These are phyloP conservation scores for Nymphalis urticae DNA, from an alignment of 2,888 invertebrate species.

Conservation along the genomic window DNA sequence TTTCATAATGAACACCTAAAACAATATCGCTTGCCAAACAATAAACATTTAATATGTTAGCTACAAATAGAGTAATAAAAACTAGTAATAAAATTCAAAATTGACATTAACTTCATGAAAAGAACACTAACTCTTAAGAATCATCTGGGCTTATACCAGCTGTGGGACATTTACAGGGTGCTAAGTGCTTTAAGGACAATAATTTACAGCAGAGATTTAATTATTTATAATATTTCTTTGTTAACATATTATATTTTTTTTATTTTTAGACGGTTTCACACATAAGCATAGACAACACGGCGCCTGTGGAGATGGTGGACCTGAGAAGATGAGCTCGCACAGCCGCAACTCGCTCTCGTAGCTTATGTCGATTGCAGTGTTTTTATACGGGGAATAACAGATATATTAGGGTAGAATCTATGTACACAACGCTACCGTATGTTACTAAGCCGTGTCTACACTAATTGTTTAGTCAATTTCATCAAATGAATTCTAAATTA, in stretches of 20 bases:
- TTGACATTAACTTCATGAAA: too few relatives aligned
- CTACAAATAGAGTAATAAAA: not conserved
- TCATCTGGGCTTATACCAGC: too few relatives aligned
- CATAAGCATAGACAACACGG: conserved; percentile 83
- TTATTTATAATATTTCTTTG: too few relatives aligned
- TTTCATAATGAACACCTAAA: too few relatives aligned
- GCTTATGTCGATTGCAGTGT: conserved; percentile 29
- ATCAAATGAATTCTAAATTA: conserved; percentile 1
- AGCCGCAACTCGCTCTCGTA: conserved; percentile 23
- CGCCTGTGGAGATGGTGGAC: conserved; percentile 87
- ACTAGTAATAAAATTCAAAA: not conserved
- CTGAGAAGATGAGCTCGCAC: conserved; percentile 82
- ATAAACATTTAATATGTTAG: too few relatives aligned
- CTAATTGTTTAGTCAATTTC: not conserved
- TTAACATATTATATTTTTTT: conserved; percentile 41
- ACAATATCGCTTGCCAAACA: too few relatives aligned
- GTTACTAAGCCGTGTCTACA: not conserved
- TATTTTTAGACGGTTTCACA: conserved; percentile 85
- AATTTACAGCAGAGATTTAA: too few relatives aligned
- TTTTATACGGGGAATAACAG: conserved; percentile 18
- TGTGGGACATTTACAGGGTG: too few relatives aligned
- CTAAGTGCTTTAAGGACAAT: too few relatives aligned
- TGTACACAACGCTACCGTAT: not conserved
- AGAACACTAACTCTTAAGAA: too few relatives aligned
- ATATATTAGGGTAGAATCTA: not conserved